Evolutionary conservation across 2,113 vertebrate species (phyloP), one percentile per base, ranked within the genome.

Genomic region (Calcarius ornatus): DNA sequence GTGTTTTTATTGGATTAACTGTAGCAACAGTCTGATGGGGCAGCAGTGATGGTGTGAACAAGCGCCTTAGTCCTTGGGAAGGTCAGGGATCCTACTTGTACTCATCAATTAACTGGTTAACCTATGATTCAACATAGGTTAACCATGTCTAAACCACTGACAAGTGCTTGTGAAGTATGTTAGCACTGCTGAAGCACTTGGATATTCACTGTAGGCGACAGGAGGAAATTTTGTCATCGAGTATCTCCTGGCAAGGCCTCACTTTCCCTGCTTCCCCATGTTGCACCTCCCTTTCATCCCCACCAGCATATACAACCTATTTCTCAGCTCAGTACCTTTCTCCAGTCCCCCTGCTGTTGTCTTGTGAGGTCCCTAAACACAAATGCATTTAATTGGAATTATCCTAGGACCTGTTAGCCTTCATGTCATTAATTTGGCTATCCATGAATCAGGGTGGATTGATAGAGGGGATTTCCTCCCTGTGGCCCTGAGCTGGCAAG

Each of bases 241-340:
- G 15, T 31, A 61, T 50, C 10, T 81, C 59, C 38, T 33, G 64
- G 48, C 1, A 4, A 65, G n/a, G 69, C 11, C 3, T 71, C 18
- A 8, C 5, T 53, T 80, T n/a, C 11, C 15, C 18, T 77, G 7
- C 28, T 68, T 79, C 45, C n/a, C 11, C 7, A 4, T 1, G 3
- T 19, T 72, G 28, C 16, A 45, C 24, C 8, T 71, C 47, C 50
- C 17, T 48, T 73, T 88, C 18, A 0, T 81, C 28, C 15, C 30
- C 15, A 18, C 6, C 50, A 35, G 22, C 37, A 69, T 9, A 51
- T 2, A 37, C 10, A 35, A 38, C 0, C 0, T 61, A 57, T 77
- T 88, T 88, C 82, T 70, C 50, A 86, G 54, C 31, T 88, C 42
- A 15, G 12, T 60, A 48, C 57, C 38, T 88, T 86, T 77, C 40